Percentiles rank a stretch among this genome's conserved stretches.
Evolutionary conservation across 2,113 vertebrate species (phyloP).

Genomic region (Laticauda laticaudata): DNA sequence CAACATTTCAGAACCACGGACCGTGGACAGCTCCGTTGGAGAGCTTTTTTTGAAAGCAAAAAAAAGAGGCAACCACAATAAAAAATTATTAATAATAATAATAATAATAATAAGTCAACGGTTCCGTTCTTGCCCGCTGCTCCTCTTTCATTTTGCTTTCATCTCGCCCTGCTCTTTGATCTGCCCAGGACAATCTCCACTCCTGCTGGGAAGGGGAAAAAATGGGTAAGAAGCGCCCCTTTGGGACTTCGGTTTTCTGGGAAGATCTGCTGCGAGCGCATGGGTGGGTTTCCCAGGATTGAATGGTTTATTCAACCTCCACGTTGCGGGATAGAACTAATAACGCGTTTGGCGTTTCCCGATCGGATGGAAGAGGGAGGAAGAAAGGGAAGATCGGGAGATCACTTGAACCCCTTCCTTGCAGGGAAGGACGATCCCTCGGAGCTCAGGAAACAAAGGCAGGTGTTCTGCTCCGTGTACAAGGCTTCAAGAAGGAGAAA

Average conservation of each 20-base stretch:
- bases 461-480: not conserved
- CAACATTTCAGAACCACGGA: constrained; percentile 20
- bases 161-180: not conserved
- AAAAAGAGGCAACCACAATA: not conserved
- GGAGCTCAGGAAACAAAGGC: not conserved
- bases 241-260: not conserved
- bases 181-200: not conserved
- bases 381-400: not conserved
- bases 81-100: not conserved
- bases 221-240: not conserved
- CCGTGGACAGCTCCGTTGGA: constrained; percentile 16
- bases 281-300: not conserved
- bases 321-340: not conserved
- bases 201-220: not conserved
- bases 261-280: not conserved
- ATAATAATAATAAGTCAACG: not conserved
- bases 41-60: not conserved
- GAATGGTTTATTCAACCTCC: not conserved
- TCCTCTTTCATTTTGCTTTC: not conserved
- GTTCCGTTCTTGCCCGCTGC: not conserved
- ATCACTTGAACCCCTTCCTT: not conserved
- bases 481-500: not conserved
- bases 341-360: not conserved
- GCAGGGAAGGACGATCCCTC: too few species aligned
- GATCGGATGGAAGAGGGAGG: not conserved